A percentile compares a stretch with the other conserved stretches of the same genome.
Evolutionary conservation across 2,797 vertebrate species (phyloP).

Genomic region (Propithecus perrieri): DNA sequence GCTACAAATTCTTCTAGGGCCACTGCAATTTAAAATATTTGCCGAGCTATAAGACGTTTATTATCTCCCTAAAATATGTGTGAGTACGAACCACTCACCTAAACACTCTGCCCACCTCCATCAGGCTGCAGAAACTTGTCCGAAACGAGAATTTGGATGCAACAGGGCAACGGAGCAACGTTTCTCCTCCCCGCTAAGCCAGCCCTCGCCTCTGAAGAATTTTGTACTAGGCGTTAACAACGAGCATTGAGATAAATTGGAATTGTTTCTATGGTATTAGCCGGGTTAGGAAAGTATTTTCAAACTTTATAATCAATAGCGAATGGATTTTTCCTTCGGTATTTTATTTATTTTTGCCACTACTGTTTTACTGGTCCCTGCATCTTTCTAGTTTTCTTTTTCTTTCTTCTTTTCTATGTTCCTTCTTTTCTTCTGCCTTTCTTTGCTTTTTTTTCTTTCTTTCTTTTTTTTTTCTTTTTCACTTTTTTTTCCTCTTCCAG

Average conservation of each 20-base stretch:
- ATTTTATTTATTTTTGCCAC: conserved; percentile 12
- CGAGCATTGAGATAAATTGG: not conserved
- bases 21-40: conserved; percentile 21
- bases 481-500: not conserved
- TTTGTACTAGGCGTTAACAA: conserved; percentile 68
- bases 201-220: conserved; percentile 71
- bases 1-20: not conserved
- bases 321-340: not conserved
- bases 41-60: not conserved
- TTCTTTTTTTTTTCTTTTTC: not conserved
- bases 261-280: not conserved
- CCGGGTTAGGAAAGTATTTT: not conserved
- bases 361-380: not conserved
- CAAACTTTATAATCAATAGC: not conserved
- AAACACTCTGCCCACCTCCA: not conserved
- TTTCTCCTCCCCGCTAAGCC: not conserved
- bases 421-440: not conserved
- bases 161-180: conserved; percentile 6
- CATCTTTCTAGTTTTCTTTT: not conserved
- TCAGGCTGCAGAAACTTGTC: not conserved
- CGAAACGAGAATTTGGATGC: conserved; percentile 61
- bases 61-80: not conserved
- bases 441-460: not conserved
- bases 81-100: not conserved
- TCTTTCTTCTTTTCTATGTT: not conserved